Conservation (phyloP, 2,888 invertebrate species). For the Phaonia tiefii region DNA sequence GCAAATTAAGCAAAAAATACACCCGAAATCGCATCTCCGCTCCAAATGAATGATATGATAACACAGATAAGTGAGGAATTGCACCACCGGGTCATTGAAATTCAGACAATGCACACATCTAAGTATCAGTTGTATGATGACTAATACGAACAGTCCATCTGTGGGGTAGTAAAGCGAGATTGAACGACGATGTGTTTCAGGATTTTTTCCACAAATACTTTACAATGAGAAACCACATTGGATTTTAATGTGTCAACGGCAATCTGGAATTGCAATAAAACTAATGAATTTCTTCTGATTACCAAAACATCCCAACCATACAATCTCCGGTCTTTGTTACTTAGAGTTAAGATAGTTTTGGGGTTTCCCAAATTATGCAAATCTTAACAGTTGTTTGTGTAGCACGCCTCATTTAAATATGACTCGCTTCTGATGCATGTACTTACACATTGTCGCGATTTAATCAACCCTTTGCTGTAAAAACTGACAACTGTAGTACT, state of each 20-base stretch:
- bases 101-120: not conserved
- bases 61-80: constrained; percentile 9
- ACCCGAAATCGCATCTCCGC: not conserved
- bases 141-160: constrained; percentile 30
- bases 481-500: too few species aligned
- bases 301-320: constrained; percentile 53
- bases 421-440: constrained; percentile 52
- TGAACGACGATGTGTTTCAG: constrained; percentile 26
- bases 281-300: constrained; percentile 46
- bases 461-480: too few species aligned
- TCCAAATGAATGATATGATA: not conserved
- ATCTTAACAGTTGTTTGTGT: constrained; percentile 67
- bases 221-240: constrained; percentile 2
- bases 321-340: constrained; percentile 52
- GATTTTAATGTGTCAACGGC: too few species aligned
- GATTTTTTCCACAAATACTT: constrained; percentile 17
- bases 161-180: constrained; percentile 22
- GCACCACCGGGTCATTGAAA: constrained; percentile 34
- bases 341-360: too few species aligned
- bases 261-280: too few species aligned
- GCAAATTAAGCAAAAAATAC: constrained; percentile 23
- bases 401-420: constrained; percentile 73
- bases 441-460: too few species aligned
- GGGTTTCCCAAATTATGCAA: too few species aligned
- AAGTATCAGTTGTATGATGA: not conserved